Conservation (phyloP, 2,797 vertebrate genomes). For the Myotis planiceps region DNA sequence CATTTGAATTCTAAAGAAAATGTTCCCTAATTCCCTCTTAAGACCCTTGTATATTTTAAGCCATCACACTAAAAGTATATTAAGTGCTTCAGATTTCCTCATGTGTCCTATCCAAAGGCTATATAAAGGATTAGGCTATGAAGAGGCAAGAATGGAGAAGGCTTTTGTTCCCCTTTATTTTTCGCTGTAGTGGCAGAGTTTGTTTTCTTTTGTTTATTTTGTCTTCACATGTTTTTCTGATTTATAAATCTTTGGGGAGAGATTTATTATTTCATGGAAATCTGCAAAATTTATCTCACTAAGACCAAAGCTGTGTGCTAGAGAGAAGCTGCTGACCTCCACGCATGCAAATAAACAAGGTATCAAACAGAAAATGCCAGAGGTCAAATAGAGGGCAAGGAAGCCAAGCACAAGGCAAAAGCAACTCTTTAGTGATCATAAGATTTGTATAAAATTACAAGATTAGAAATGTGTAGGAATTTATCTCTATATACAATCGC, state of each 20-base stretch:
- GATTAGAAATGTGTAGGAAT: not conserved
- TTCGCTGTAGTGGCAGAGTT: not conserved
- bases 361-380: not conserved
- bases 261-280: not conserved
- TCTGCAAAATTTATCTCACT: not conserved
- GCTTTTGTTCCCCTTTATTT: not conserved
- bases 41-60: not conserved
- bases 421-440: not conserved
- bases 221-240: not conserved
- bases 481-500: not conserved
- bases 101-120: not conserved
- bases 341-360: not conserved
- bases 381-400: not conserved
- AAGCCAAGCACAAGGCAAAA: not conserved
- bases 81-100: not conserved
- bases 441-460: not conserved
- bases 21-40: not conserved
- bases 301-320: not conserved
- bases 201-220: not conserved
- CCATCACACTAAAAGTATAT: not conserved
- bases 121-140: not conserved
- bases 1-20: constrained; percentile 29
- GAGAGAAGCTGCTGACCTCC: not conserved
- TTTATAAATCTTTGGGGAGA: not conserved
- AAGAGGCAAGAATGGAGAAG: not conserved